A percentile compares a stretch with the other conserved stretches of the same genome.
Conservation (phyloP, 2,113 vertebrate genomes). For the Parus major region DNA sequence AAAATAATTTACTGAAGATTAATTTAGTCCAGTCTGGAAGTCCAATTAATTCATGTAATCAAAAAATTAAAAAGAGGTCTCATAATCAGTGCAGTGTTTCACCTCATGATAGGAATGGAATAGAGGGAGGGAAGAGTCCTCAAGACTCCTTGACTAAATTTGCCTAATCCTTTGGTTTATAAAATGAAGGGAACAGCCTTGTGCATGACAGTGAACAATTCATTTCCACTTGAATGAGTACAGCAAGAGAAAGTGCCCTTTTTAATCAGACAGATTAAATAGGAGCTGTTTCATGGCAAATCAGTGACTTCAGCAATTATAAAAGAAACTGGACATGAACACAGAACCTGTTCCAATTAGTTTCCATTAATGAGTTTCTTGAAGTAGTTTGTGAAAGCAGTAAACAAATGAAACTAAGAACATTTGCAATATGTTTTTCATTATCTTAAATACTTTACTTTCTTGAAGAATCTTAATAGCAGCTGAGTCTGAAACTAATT, state of each 20-base stretch:
- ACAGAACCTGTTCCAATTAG: constrained; percentile 25
- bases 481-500: not conserved
- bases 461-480: not conserved
- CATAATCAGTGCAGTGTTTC: not conserved
- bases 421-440: not conserved
- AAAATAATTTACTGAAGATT: constrained; percentile 8
- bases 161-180: constrained; percentile 22
- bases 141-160: constrained; percentile 3
- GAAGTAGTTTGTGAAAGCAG: not conserved
- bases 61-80: constrained; percentile 14
- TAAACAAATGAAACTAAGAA: constrained; percentile 16
- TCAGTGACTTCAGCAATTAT: constrained; percentile 32
- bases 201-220: not conserved
- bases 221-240: constrained; percentile 8
- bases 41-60: constrained; percentile 23
- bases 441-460: not conserved
- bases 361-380: constrained; percentile 22
- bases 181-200: not conserved
- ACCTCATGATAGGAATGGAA: not conserved
- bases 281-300: constrained; percentile 26
- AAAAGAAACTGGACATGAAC: constrained; percentile 22
- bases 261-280: constrained; percentile 49
- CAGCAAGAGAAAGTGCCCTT: not conserved
- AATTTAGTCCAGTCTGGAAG: not conserved
- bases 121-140: not conserved